Evolutionary conservation across 30 jellyfish, hydroid and myxozoan genomes (phyloP).

Genomic region (Cassiopea xamachana): DNA sequence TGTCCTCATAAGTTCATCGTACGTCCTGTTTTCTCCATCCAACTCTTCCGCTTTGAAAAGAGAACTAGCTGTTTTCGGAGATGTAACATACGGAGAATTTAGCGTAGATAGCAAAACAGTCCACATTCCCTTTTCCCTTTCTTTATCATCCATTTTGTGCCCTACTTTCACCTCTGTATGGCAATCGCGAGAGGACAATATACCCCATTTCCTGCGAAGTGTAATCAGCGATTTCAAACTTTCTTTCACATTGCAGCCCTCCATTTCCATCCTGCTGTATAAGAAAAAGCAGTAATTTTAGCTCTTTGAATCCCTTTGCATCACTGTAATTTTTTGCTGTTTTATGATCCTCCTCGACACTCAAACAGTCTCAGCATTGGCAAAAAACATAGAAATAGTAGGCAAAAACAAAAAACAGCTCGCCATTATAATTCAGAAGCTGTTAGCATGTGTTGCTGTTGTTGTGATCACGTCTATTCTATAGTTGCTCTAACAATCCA

Average conservation of each 20-base stretch:
- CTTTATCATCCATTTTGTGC: neutral
- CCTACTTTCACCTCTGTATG: neutral
- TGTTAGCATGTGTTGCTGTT: neutral
- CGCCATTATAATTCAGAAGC: neutral
- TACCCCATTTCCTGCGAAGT: neutral
- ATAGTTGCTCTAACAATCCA: neutral
- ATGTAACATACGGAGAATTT: constrained; percentile 32
- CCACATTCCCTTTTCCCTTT: constrained; percentile 17
- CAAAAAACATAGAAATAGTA: too few species aligned
- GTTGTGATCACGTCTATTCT: neutral
- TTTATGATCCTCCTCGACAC: too few species aligned
- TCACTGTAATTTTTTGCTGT: neutral
- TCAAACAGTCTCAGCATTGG: too few species aligned
- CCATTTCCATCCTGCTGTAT: neutral
- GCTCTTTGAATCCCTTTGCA: neutral
- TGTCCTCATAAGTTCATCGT: constrained; percentile 23
- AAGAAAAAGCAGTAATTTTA: neutral
- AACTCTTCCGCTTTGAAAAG: neutral
- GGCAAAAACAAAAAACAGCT: neutral
- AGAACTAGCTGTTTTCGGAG: neutral
- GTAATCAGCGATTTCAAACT: neutral
- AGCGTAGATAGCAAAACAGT: constrained; percentile 8
- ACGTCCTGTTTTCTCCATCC: constrained; percentile 16
- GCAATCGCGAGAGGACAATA: neutral
- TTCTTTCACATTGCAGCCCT: constrained; percentile 21